Base-by-base conservation (phyloP, 2,888 invertebrate genomes). In the Drosophila macrospina region DNA sequence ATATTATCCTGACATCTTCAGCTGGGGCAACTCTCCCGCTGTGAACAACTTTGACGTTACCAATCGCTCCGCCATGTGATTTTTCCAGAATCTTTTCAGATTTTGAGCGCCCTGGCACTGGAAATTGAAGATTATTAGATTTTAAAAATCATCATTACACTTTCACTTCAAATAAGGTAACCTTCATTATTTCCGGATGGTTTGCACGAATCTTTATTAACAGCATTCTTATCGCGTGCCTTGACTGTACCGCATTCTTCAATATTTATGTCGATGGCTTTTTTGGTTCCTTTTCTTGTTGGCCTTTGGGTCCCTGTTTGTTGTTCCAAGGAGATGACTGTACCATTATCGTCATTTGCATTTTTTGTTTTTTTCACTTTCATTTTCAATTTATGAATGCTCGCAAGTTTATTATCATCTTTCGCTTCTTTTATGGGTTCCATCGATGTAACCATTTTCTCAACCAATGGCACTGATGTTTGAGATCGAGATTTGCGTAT, bases 91-190 rank as follows among this genome's bases (percentile, higher is more conserved):
- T 37, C 4, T 16, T 39, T 20, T n/a, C 16, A 2, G 28, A 16
- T 10, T 39, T 52, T n/a, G 30, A 39, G 5, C 5, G 7, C 7
- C 36, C 13, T 6, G 30, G 7, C 8, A 24, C 64, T 63, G 24
- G 4, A 28, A 37, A 11, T 15, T 8, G 16, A 7, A n/a, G 2
- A 10, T 1, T 15, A 20, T 6, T 13, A 30, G n/a, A 15, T 32
- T 1, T 6, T 20, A 11, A 11, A 13, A 11, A 26, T 5, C 4
- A 13, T 8, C 2, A 11, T 2, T 11, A 41, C 4, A 16, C 11
- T 13, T 5, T 16, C 5, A 1, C 4, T 3, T n/a, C 1, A 16
- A 5, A 0, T 11, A 6, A 24, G 3, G 5, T n/a, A 41, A 62
- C 62, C n/a, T 30, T 64, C 11, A 16, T 11, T 1, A 6, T 13